Evolutionary conservation across 2,797 vertebrate species (phyloP), one percentile per base, ranked within the genome.

Genomic region (Syngnathus acus): DNA sequence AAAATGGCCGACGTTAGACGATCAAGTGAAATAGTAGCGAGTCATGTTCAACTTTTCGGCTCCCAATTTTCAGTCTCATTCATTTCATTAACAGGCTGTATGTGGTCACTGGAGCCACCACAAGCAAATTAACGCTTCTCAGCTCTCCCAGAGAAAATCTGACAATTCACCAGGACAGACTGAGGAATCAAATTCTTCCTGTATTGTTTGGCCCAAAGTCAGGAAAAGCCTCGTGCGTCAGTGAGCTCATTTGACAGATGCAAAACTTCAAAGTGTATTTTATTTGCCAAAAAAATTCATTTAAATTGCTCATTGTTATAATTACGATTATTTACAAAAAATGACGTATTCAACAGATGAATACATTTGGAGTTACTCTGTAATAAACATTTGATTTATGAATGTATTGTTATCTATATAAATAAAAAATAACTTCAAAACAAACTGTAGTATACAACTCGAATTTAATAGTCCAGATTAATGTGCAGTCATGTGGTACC

Each of bases 1-100:
- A 90, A 91, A 90, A 91, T 90, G 89, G 90, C 73, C 84, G 87
- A 80, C 64, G 39, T 3, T 45, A 72, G 75, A 76, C 83, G 83
- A 84, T 81, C 9, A 21, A 42, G 59, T 61, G 10, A n/a, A 42
- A 21, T 39, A 21, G 19, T 17, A 8, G 26, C 14, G 14, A 17
- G 6, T 17, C 4, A 21, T 21, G 19, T 5, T n/a, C 38, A 39
- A 40, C 58, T 60, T 40, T 32, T 60, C 21, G 38, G 38, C 26
- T 37, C 26, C 32, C 16, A 17, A 37, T 57, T 40, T 1, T 10
- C 19, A 11, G 1, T 60, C 19, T 60, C 38, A 32, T 40, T 17
- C 39, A 38, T 38, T 38, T 19, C 32, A 38, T 17, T 40, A 60
- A 60, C 16, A 10, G 58, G 37, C 38, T 8, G 37, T 21, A 7